phyloP scores from a whole-genome alignment of 2,113 vertebrate genomes.

The Lasiurus cinereus region DNA sequence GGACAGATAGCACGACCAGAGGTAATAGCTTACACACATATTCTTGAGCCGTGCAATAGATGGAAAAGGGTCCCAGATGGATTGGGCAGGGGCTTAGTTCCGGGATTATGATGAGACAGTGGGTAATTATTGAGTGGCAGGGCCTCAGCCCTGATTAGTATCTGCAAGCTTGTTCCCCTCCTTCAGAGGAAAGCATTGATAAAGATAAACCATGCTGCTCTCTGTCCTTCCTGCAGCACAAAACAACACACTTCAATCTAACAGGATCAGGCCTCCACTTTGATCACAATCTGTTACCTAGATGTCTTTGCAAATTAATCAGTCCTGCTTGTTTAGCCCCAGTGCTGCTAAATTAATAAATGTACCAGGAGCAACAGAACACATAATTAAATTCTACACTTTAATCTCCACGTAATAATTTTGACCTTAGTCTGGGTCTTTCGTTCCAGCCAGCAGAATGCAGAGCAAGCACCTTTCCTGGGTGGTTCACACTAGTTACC shows the following conservation, averaged over 20 bases:
- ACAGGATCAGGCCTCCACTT: constrained; percentile 91
- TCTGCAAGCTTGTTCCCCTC: constrained; percentile 91
- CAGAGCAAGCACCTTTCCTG: constrained; percentile 77
- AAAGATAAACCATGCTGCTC: constrained; percentile 90
- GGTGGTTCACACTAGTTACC: constrained; percentile 74
- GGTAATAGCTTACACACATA: constrained; percentile 90
- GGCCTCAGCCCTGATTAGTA: constrained; percentile 94
- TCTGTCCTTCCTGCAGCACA: constrained; percentile 88
- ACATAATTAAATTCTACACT: constrained; percentile 98
- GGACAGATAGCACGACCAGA: constrained; percentile 87
- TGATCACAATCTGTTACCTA: constrained; percentile 93
- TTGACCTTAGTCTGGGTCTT: constrained; percentile 89
- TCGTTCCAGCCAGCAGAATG: constrained; percentile 82
- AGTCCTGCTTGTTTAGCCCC: constrained; percentile 90
- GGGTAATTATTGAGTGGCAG: constrained; percentile 95
- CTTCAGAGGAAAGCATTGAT: constrained; percentile 91
- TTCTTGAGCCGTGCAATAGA: constrained; percentile 89
- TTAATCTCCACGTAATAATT: constrained; percentile 95
- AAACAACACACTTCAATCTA: constrained; percentile 91
- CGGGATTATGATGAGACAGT: constrained; percentile 97
- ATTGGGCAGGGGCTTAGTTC: constrained; percentile 97
- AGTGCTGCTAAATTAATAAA: constrained; percentile 94
- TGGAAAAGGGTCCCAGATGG: constrained; percentile 95
- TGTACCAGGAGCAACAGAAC: constrained; percentile 93
- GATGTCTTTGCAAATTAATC: constrained; percentile 94